A percentile compares a stretch with the other conserved stretches of the same genome.
phyloP scores from a whole-genome alignment of 2,113 vertebrate genomes.

The Desmodus rotundus region DNA sequence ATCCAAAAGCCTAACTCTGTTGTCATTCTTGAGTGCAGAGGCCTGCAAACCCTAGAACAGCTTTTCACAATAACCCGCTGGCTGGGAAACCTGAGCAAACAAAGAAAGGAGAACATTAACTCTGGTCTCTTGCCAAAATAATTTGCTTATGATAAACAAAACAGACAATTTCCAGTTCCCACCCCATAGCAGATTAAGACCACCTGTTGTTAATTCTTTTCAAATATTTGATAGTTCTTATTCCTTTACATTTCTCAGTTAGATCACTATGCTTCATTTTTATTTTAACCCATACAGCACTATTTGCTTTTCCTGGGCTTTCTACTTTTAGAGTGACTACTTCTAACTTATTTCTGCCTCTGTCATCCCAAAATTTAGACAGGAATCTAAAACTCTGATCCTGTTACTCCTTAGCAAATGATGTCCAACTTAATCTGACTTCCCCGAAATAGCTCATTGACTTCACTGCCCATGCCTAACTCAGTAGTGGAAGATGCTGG shows the following conservation, averaged over 20 bases:
- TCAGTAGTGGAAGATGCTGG: background rate
- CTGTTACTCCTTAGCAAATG: background rate
- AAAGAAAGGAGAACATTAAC: conserved; percentile 58
- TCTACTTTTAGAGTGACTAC: background rate
- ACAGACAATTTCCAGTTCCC: conserved; percentile 63
- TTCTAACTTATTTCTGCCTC: background rate
- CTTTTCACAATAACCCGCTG: conserved; percentile 51
- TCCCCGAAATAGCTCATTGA: background rate
- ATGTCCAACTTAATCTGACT: background rate
- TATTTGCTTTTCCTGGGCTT: background rate
- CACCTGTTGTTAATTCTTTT: conserved; percentile 68
- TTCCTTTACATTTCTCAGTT: conserved; percentile 39
- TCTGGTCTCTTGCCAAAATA: conserved; percentile 61
- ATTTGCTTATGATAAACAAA: conserved; percentile 72
- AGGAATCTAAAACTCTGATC: background rate
- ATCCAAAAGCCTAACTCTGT: background rate
- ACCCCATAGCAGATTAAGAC: conserved; percentile 56
- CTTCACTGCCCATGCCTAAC: background rate
- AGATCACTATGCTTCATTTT: conserved; percentile 4
- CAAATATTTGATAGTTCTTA: conserved; percentile 38
- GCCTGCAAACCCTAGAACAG: background rate
- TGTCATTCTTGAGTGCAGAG: conserved; percentile 18
- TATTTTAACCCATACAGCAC: conserved; percentile 34
- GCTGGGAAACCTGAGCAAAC: conserved; percentile 56
- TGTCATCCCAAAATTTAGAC: background rate